phyloP scores from a whole-genome alignment of 2,113 vertebrate genomes.

The Sinocyclocheilus rhinocerous region DNA sequence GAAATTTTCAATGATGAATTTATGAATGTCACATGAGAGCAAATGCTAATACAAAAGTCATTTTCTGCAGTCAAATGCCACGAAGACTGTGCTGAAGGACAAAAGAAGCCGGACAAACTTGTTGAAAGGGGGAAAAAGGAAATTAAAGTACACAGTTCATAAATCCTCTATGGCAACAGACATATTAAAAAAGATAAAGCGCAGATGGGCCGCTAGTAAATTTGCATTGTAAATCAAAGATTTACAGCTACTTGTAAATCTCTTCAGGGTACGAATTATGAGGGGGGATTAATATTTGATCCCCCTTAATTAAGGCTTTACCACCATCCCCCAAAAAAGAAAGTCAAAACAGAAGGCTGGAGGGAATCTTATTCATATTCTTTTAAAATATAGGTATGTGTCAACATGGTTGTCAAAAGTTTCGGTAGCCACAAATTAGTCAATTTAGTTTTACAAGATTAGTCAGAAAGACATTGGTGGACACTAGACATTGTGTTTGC shows the following conservation, averaged over 20 bases:
- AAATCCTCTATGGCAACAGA: constrained; percentile 36
- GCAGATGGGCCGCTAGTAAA: not conserved
- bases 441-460: not conserved
- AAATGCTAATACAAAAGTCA: not conserved
- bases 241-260: constrained; percentile 31
- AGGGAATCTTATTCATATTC: not conserved
- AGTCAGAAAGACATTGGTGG: not conserved
- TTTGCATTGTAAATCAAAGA: constrained; percentile 28
- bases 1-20: not conserved
- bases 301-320: constrained; percentile 20
- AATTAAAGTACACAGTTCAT: constrained; percentile 36
- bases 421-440: not conserved
- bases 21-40: constrained; percentile 28
- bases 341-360: not conserved
- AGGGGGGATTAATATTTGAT: constrained; percentile 18
- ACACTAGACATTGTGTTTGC: too few species aligned
- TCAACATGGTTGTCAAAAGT: not conserved
- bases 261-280: constrained; percentile 29
- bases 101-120: constrained; percentile 15
- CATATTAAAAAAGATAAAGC: constrained; percentile 37
- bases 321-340: not conserved
- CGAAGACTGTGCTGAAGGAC: constrained; percentile 24
- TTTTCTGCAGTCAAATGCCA: constrained; percentile 24
- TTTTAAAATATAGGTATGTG: not conserved
- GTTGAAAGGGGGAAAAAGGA: constrained; percentile 25